These are phyloP conservation scores for Brenthis hecate DNA, from an alignment of 2,888 invertebrate genomes.

Conservation along the genomic window DNA sequence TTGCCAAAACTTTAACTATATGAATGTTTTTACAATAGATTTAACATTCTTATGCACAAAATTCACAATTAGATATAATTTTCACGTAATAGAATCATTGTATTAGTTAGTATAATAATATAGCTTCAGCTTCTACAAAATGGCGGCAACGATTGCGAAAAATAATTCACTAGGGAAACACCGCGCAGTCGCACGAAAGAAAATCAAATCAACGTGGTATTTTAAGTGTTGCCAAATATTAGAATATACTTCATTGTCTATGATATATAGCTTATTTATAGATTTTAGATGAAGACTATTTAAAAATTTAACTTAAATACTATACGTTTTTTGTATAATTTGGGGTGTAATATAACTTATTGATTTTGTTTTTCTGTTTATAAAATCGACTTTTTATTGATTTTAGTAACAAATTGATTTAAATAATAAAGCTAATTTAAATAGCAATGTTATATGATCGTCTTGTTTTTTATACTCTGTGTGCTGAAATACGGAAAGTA, in stretches of 20 bases:
- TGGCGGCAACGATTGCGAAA: conserved; percentile 33
- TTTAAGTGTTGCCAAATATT: conserved; percentile 1
- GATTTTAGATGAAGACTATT: no score
- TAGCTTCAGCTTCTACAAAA: conserved; percentile 30
- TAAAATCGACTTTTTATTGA: no score
- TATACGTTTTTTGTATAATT: no score
- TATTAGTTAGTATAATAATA: not conserved
- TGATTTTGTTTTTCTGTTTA: no score
- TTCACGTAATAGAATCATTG: conserved; percentile 36
- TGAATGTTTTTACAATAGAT: conserved; percentile 29
- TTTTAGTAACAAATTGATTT: no score
- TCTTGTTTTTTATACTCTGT: no score
- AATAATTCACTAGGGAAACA: not conserved
- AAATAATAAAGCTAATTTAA: no score
- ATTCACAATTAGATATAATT: conserved; percentile 34
- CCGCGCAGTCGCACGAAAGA: conserved; percentile 6
- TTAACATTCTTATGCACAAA: conserved; percentile 33
- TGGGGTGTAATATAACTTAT: no score
- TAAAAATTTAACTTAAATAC: no score
- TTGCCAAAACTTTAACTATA: conserved; percentile 30
- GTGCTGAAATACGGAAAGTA: no score
- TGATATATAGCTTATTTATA: not conserved
- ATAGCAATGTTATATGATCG: no score
- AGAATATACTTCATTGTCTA: not conserved
- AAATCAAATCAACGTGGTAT: conserved; percentile 12